phyloP scores from a whole-genome alignment of 2,113 vertebrate species.

The Emydocephalus ijimae region DNA sequence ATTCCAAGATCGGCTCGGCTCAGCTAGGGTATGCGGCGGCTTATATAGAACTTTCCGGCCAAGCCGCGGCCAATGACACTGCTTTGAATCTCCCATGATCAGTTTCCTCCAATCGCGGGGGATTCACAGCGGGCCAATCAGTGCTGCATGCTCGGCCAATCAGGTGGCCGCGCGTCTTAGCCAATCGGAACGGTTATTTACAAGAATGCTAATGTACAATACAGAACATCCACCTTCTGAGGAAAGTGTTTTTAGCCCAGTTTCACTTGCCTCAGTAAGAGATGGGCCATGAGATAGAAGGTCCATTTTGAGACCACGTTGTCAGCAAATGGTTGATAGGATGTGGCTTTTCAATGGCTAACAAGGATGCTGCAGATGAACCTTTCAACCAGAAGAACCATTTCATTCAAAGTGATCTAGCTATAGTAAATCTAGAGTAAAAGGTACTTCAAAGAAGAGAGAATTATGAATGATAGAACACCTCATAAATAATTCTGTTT shows the following conservation, averaged over 20 bases:
- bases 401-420: not conserved
- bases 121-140: too few species aligned
- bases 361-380: not conserved
- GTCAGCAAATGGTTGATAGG: not conserved
- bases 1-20: too few species aligned
- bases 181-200: too few species aligned
- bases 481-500: not conserved
- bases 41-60: too few species aligned
- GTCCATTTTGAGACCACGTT: not conserved
- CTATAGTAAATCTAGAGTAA: not conserved
- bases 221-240: not conserved
- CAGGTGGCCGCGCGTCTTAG: too few species aligned
- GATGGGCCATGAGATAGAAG: not conserved
- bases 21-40: too few species aligned
- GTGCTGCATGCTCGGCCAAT: too few species aligned
- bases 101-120: too few species aligned
- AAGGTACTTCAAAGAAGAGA: not conserved
- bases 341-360: not conserved
- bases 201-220: too few species aligned
- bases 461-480: not conserved
- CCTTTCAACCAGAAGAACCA: not conserved
- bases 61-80: too few species aligned
- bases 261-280: not conserved
- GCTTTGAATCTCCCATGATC: too few species aligned
- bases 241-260: not conserved